Evolutionary conservation across 2,113 vertebrate species (phyloP).

Genomic region (Apus apus): DNA sequence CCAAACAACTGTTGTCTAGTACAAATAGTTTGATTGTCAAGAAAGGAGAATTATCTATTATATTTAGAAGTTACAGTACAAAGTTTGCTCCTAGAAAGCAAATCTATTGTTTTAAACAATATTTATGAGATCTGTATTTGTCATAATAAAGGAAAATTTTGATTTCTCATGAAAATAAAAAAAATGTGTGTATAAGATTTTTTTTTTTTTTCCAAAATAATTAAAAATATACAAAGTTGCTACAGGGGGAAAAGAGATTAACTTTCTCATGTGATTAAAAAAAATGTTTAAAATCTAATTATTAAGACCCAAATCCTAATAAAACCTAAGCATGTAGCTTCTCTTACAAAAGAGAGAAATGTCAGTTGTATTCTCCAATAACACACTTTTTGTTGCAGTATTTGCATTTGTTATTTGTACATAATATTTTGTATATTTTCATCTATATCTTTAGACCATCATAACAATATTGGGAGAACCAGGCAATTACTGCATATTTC

Average conservation of each 20-base stretch:
- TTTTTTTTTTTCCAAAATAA: not conserved
- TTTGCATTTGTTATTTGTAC: not conserved
- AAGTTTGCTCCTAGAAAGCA: not conserved
- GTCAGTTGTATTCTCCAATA: not conserved
- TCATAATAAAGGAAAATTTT: not conserved
- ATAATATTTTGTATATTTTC: not conserved
- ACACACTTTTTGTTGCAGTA: not conserved
- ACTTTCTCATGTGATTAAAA: not conserved
- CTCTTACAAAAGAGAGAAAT: not conserved
- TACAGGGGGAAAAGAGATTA: not conserved
- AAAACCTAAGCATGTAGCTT: not conserved
- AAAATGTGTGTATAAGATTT: not conserved
- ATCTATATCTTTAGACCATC: not conserved
- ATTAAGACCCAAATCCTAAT: not conserved
- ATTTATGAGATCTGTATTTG: not conserved
- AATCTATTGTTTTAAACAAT: not conserved
- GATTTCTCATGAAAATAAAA: not conserved
- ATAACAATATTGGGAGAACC: not conserved
- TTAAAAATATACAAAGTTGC: not conserved
- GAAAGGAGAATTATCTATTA: not conserved
- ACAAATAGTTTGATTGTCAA: not conserved
- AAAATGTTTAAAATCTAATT: not conserved
- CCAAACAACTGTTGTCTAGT: not conserved
- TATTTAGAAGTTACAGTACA: not conserved
- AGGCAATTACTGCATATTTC: not conserved